Base-by-base conservation (phyloP, 2,113 vertebrate species). In the Lepus europaeus region DNA sequence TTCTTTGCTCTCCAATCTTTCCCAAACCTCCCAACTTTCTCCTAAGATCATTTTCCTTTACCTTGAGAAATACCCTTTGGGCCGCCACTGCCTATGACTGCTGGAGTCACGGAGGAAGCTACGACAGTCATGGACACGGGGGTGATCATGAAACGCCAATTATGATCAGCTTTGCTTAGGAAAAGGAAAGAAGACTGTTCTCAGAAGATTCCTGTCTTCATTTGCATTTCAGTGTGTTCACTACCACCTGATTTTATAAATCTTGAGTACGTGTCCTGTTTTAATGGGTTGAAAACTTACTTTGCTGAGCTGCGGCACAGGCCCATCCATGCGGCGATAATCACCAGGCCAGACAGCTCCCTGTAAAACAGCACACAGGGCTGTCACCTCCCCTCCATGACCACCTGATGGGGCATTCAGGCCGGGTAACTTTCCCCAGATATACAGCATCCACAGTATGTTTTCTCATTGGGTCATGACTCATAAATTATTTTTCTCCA, bases 231-330 rank as follows among this genome's bases (percentile, higher is more conserved):
- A 83, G 2, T 73, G 91, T 61, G 84, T 73, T 91, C 31, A 53
- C 25, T 93, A 19, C 56, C 19, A 6, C 56, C 19, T 59, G 56
- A 59, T 6, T 59, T 5, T 19, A 59, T 19, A 19, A 59, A 59
- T 14, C 56, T 59, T 59, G 19, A 59, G 56, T 3, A 19, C 17
- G 5, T 59, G 13, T 59, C 56, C 56, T 5, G 56, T 16, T 59
- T 59, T 14, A 84, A 72, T 1, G 74, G 49, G 31, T 56, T 72
- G 33, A 33, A 91, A 95, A 97, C 97, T 99, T 98, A 99, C 99
- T 99, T 99, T 97, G 98, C 98, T 89, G 99, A 99, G 96, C 98
- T 98, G 61, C 98, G 98, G 95, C 99, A 99, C 22, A 99, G 96
- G 14, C 98, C 97, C 91, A 99, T 98, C 99, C 99, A 99, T 73